Conservation (phyloP, 2,888 invertebrate species). For the Eilema depressum region DNA sequence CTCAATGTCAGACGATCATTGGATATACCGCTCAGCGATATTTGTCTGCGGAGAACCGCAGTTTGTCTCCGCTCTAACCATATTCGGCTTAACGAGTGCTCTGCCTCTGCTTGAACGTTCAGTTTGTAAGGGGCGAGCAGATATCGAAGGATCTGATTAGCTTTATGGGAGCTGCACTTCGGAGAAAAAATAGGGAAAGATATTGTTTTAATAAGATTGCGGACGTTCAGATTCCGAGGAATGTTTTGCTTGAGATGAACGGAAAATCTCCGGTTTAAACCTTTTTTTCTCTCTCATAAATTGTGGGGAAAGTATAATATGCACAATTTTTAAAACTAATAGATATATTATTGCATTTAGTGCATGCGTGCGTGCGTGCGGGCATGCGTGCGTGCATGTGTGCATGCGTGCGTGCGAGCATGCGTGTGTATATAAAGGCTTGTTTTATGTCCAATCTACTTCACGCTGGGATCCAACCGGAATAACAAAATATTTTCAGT, state of each 20-base stretch:
- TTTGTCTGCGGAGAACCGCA: conserved; percentile 43
- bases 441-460: too few relatives aligned
- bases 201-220: neutral
- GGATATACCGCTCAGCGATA: conserved; percentile 45
- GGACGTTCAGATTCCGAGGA: neutral
- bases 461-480: too few relatives aligned
- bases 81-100: conserved; percentile 48
- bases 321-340: too few relatives aligned
- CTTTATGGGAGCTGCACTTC: conserved; percentile 16
- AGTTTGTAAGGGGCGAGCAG: conserved; percentile 16
- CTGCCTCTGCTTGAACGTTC: conserved; percentile 25
- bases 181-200: conserved; percentile 3
- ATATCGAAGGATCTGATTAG: conserved; percentile 21
- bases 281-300: neutral
- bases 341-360: too few relatives aligned
- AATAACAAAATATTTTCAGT: too few relatives aligned
- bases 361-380: too few relatives aligned
- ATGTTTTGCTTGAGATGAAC: neutral
- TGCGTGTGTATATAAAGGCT: too few relatives aligned
- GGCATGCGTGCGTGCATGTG: too few relatives aligned
- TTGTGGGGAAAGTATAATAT: neutral
- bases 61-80: conserved; percentile 46
- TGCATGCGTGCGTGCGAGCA: too few relatives aligned
- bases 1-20: conserved; percentile 48
- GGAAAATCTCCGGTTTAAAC: neutral